These are phyloP conservation scores for Drosophila subsilvestris DNA, from an alignment of 2,888 invertebrate species.

Conservation along the genomic window DNA sequence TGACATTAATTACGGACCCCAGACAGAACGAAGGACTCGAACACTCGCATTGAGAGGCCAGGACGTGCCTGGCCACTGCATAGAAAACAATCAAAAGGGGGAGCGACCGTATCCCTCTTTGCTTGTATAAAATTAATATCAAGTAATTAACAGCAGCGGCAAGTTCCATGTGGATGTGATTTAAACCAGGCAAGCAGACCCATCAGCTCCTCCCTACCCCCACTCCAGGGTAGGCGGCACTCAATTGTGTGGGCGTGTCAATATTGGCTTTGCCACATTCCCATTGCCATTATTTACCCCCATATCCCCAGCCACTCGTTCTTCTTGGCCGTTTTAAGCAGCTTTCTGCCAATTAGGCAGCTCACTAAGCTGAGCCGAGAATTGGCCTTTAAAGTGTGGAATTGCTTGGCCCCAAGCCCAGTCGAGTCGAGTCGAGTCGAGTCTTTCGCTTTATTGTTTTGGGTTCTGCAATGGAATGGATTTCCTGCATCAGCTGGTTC, in stretches of 20 bases:
- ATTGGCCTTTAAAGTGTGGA: slow-evolving; percentile 54
- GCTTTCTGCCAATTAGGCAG: slow-evolving; percentile 72
- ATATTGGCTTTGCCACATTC: slow-evolving; percentile 60
- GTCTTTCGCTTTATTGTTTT: slow-evolving; percentile 49
- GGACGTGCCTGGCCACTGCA: slow-evolving; percentile 6
- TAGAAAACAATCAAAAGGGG: slow-evolving; percentile 23
- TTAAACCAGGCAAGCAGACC: slow-evolving; percentile 50
- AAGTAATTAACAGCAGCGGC: slow-evolving; percentile 82
- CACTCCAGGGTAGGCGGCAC: slow-evolving; percentile 16
- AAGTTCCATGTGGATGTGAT: slow-evolving; percentile 78
- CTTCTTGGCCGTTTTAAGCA: slow-evolving; percentile 48
- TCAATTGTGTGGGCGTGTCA: slow-evolving; percentile 56
- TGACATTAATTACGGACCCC: slow-evolving; percentile 78
- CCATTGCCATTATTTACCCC: slow-evolving; percentile 7
- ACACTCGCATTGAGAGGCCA: slow-evolving; percentile 13
- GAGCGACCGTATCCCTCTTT: slow-evolving; percentile 16
- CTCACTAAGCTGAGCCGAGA: slow-evolving; percentile 41
- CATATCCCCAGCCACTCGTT: not conserved
- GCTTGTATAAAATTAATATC: slow-evolving; percentile 82
- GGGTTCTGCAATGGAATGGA: not conserved
- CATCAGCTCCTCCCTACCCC: not conserved
- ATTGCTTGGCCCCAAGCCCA: slow-evolving; percentile 52
- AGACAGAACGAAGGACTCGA: slow-evolving; percentile 14
- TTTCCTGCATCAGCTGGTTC: slow-evolving; percentile 50
- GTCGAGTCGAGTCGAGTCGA: slow-evolving; percentile 11